These are phyloP conservation scores for Zele albiditarsus DNA, from an alignment of 2,888 invertebrate genomes.

Conservation along the genomic window DNA sequence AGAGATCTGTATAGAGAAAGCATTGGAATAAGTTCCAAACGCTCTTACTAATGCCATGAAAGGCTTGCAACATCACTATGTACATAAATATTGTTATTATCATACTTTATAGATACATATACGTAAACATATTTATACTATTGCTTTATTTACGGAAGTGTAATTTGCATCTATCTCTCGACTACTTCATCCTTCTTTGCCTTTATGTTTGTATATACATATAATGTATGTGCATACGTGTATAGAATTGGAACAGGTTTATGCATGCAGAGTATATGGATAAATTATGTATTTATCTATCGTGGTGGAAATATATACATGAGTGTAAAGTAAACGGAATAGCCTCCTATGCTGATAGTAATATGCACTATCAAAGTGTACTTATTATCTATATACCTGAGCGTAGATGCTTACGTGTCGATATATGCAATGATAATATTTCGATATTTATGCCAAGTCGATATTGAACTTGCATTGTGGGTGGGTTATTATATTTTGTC, in stretches of 20 bases:
- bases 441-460: neutral
- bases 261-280: constrained; percentile 3
- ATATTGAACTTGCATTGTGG: neutral
- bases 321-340: constrained; percentile 42
- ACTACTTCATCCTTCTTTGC: constrained; percentile 27
- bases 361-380: constrained; percentile 42
- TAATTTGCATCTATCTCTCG: constrained; percentile 22
- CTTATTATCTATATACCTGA: constrained; percentile 10
- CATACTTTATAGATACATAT: neutral
- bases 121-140: neutral
- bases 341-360: constrained; percentile 22
- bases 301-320: constrained; percentile 24
- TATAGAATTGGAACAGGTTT: neutral
- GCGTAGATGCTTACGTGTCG: constrained; percentile 42
- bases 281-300: constrained; percentile 23
- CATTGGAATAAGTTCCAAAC: constrained; percentile 57
- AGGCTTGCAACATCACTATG: constrained; percentile 52
- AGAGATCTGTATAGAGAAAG: constrained; percentile 65
- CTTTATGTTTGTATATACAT: constrained; percentile 18
- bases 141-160: constrained; percentile 21
- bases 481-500: constrained; percentile 4
- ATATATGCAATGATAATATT: constrained; percentile 39
- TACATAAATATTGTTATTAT: constrained; percentile 35
- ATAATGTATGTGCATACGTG: neutral
- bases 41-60: constrained; percentile 65